phyloP scores from a whole-genome alignment of 2,113 vertebrate species.

The Gopherus evgoodei region DNA sequence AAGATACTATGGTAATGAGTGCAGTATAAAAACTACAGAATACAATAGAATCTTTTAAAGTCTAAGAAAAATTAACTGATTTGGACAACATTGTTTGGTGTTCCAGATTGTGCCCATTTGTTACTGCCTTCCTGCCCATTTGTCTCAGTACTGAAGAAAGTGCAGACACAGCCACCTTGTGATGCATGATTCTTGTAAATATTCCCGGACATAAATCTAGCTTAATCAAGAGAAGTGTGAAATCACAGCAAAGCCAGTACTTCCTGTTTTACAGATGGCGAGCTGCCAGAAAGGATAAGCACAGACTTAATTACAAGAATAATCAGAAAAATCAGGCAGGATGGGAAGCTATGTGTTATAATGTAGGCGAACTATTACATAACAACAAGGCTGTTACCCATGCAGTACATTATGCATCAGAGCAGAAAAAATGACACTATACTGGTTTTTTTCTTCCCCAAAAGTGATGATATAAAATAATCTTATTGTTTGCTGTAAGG shows the following conservation, averaged over 20 bases:
- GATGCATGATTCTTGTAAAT: background rate
- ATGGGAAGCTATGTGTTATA: slow-evolving; percentile 15
- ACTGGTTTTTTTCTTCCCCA: background rate
- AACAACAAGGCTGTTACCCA: slow-evolving; percentile 25
- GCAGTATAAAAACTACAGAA: background rate
- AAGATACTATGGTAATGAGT: background rate
- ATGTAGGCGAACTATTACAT: slow-evolving; percentile 52
- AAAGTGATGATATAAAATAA: background rate
- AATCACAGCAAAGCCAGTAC: slow-evolving; percentile 67
- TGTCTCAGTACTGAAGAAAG: background rate
- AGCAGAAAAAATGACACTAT: background rate
- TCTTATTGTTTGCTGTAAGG: fast-evolving
- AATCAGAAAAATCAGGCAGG: slow-evolving; percentile 54
- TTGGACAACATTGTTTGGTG: background rate
- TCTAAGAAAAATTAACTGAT: background rate
- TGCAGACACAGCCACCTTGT: fast-evolving
- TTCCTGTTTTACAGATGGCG: slow-evolving; percentile 73
- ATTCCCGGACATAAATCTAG: slow-evolving; percentile 26
- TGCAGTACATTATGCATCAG: background rate
- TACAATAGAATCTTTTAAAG: background rate
- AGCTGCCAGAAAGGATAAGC: slow-evolving; percentile 74
- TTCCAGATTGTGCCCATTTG: slow-evolving; percentile 39
- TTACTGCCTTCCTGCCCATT: background rate
- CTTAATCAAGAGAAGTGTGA: slow-evolving; percentile 65
- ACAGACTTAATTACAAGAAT: slow-evolving; percentile 66